Conservation (phyloP, 2,113 vertebrate genomes). For the Sturnira hondurensis region DNA sequence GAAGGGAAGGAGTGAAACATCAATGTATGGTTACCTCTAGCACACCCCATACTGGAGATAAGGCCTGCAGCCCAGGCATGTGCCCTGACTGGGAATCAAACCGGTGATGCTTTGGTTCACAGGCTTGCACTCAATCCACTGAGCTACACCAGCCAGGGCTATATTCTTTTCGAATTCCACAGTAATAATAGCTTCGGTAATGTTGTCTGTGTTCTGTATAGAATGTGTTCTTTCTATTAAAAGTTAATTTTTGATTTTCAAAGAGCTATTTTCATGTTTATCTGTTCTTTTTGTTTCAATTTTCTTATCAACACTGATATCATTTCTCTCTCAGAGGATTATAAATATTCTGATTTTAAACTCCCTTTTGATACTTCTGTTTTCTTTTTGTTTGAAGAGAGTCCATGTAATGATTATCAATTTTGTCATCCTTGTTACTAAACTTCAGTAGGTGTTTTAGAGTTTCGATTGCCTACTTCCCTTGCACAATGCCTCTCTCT, state of each 20-base stretch:
- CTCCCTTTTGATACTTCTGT: neutral
- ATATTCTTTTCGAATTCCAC: neutral
- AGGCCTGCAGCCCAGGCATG: no score
- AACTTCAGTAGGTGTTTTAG: neutral
- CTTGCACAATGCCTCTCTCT: neutral
- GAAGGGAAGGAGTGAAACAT: no score
- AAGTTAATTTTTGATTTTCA: constrained; percentile 2
- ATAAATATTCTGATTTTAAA: neutral
- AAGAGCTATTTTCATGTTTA: neutral
- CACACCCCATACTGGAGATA: no score
- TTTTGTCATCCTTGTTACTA: neutral
- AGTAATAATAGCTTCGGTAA: neutral
- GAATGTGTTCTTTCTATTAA: neutral
- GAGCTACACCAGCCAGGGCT: no score
- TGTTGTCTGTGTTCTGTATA: neutral
- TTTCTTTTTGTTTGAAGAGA: neutral
- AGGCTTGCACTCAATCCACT: no score
- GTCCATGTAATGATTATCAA: neutral
- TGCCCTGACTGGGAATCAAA: no score
- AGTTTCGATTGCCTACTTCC: neutral
- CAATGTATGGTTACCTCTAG: no score
- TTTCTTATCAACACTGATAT: neutral
- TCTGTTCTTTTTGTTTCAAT: neutral
- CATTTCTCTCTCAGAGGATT: neutral
- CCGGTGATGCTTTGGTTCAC: no score